Base-by-base conservation (phyloP, 2,888 invertebrate species). In the Drosophila parthenogenetica region DNA sequence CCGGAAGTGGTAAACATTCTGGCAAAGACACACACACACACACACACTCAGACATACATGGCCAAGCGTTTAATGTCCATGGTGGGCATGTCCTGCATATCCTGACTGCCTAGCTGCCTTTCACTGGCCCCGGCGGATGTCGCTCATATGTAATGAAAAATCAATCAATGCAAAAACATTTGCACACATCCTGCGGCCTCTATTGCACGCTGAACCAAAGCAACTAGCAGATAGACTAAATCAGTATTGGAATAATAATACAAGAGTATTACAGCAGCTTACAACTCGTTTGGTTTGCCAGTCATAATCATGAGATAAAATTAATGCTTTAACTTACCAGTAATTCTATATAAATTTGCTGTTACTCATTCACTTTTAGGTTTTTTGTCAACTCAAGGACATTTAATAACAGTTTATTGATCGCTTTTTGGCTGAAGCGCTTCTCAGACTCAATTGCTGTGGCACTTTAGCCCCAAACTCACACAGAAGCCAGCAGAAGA, bases 1-100 rank as follows among this genome's bases (percentile, higher is more conserved):
- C 75, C 90, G 85, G 90, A 87, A 88, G 81, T 89, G 90, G 87
- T 85, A 89, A 81, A 79, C 89, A 85, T 81, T 73, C 79, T 72
- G 68, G 69, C 77, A 71, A 73, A 72, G 87, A 78, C 75, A 79
- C 79, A 64, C 69, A 35, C 19, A 22, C 43, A 43, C 32, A 35
- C 14, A 54, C 19, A 32, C 25, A 8, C 16, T 8, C 29, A 29
- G 8, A 29, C 8, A 54, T 17, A 19, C 11, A 54, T 5, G 29
- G 54, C 29, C 50, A 66, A 68, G 76, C 59, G 74, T 65, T 71
- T 71, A 71, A 79, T 75, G 77, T 66, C 72, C 67, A 55, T 55
- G 43, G 43, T 75, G 64, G 58, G 57, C 62, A 50, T 62, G 53
- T 53, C 42, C 22, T 40, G 32, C 58, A 59, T 63, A 45, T 53